Percentiles rank a stretch among this genome's conserved stretches.
These are phyloP conservation scores for Achroia grisella DNA, from an alignment of 1,140 invertebrate genomes.

Conservation along the genomic window DNA sequence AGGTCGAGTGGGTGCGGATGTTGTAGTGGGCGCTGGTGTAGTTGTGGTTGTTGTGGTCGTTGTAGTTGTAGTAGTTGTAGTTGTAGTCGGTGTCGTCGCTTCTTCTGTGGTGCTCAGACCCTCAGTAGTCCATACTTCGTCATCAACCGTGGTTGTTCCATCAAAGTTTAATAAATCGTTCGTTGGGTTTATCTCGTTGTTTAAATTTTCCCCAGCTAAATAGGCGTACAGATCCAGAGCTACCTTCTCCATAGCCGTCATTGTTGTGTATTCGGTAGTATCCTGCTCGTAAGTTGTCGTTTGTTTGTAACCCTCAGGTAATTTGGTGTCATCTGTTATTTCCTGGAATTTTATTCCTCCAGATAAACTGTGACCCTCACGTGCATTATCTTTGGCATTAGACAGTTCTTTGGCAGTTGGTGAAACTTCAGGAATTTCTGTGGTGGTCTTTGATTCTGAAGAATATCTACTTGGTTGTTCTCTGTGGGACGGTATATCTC, in stretches of 20 bases:
- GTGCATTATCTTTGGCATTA: slow-evolving; percentile 34
- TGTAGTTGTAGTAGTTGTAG: slow-evolving; percentile 74
- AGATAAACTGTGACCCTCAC: slow-evolving; percentile 43
- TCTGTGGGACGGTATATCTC: slow-evolving; percentile 63
- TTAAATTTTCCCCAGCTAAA: slow-evolving; percentile 82
- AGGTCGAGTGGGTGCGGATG: slow-evolving; percentile 43
- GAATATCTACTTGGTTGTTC: slow-evolving; percentile 58
- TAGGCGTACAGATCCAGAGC: slow-evolving; percentile 87
- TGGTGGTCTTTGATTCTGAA: slow-evolving; percentile 51
- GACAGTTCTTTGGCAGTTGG: slow-evolving; percentile 26
- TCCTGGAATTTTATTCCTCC: slow-evolving; percentile 46
- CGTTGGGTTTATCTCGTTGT: slow-evolving; percentile 75
- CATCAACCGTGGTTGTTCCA: slow-evolving; percentile 49
- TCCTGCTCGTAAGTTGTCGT: slow-evolving; percentile 70
- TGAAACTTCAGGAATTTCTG: slow-evolving; percentile 32
- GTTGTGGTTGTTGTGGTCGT: slow-evolving; percentile 71
- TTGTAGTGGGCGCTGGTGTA: slow-evolving; percentile 34
- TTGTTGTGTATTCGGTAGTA: slow-evolving; percentile 77
- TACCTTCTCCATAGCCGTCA: slow-evolving; percentile 84
- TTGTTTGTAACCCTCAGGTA: slow-evolving; percentile 53
- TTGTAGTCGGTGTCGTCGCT: slow-evolving; percentile 74
- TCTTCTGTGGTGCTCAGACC: slow-evolving; percentile 75
- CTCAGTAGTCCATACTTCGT: slow-evolving; percentile 50
- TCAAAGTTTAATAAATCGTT: slow-evolving; percentile 60
- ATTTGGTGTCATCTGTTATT: slow-evolving; percentile 51